Evolutionary conservation across 2,113 vertebrate genomes (phyloP), one percentile per base, ranked within the genome.

Genomic region (Phainopepla nitens): DNA sequence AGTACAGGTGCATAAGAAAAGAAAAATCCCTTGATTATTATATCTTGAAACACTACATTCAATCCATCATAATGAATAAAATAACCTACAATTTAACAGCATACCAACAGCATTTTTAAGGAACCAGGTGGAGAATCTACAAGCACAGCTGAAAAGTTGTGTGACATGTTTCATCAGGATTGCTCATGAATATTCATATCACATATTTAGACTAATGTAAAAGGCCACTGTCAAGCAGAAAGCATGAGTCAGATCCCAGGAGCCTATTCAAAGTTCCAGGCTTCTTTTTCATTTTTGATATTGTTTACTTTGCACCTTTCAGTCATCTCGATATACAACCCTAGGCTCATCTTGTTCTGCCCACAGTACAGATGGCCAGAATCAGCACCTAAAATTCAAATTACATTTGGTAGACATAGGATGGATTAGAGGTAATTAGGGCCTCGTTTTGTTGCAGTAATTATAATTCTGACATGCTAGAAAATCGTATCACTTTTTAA

Each of bases 221-320:
- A 97, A 94, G 82, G 72, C 50, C 83, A 91, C 83, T 72, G 73
- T 93, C 88, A 97, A 92, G 77, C 44, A 97, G 73, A 96, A 96
- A 94, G 80, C 66, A 84, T 92, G 90, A 91, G 54, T 97, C 88
- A 95, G 92, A 94, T 95, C 85, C 71, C 79, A 87, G 73, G 61
- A 91, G 70, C 65, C 58, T 62, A 84, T 81, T 94, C 69, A 89
- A 73, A 86, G 47, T 83, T 76, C 33, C 73, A 93, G 47, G 60
- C 17, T 91, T 62, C 50, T 88, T 96, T 95, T 92, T 87, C 18
- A 33, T 70, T 75, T 88, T 73, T 90, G 53, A 88, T 81, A 93
- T 68, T 88, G 76, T 93, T 96, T 96, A 92, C 60, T 93, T 97
- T 91, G 61, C 83, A 89, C 81, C 91, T 71, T 91, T 96, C 95